Percentiles rank a stretch among this genome's conserved stretches.
These are phyloP conservation scores for Aricia artaxerxes DNA, from an alignment of 2,888 invertebrate species.

Conservation along the genomic window DNA sequence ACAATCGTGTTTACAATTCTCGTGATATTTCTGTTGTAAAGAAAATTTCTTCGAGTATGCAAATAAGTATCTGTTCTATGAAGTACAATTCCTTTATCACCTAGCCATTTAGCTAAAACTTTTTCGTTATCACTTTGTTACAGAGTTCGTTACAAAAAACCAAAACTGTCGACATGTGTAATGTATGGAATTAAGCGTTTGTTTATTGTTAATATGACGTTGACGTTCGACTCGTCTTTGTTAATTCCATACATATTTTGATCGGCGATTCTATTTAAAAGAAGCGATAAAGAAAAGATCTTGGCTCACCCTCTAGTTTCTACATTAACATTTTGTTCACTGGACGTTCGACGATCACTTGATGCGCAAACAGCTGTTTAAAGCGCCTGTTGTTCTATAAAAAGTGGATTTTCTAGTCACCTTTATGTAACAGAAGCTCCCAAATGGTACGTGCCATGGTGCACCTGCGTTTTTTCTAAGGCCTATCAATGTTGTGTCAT, in stretches of 20 bases:
- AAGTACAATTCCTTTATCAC: neutral
- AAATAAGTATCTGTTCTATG: neutral
- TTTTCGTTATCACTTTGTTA: too few species aligned
- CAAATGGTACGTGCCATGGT: slow-evolving; percentile 35
- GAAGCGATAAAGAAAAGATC: too few species aligned
- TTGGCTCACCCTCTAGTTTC: neutral
- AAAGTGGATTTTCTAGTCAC: slow-evolving; percentile 20
- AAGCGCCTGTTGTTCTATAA: neutral
- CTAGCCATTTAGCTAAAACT: too few species aligned
- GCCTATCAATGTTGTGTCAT: slow-evolving; percentile 5
- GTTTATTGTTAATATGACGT: too few species aligned
- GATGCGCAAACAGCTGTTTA: slow-evolving; percentile 1
- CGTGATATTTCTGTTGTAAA: neutral
- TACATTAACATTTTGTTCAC: neutral
- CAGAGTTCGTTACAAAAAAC: too few species aligned
- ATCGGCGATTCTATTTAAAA: too few species aligned
- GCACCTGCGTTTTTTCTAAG: slow-evolving; percentile 46
- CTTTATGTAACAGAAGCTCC: slow-evolving; percentile 15
- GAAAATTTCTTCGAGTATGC: neutral
- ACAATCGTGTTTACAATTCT: slow-evolving; percentile 7
- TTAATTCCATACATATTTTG: too few species aligned
- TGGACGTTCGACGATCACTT: neutral
- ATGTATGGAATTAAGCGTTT: too few species aligned
- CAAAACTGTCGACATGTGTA: too few species aligned
- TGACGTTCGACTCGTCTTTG: too few species aligned